A percentile compares a stretch with the other conserved stretches of the same genome.
phyloP scores from a whole-genome alignment of 2,113 vertebrate species.

The Hepsetus odoe region DNA sequence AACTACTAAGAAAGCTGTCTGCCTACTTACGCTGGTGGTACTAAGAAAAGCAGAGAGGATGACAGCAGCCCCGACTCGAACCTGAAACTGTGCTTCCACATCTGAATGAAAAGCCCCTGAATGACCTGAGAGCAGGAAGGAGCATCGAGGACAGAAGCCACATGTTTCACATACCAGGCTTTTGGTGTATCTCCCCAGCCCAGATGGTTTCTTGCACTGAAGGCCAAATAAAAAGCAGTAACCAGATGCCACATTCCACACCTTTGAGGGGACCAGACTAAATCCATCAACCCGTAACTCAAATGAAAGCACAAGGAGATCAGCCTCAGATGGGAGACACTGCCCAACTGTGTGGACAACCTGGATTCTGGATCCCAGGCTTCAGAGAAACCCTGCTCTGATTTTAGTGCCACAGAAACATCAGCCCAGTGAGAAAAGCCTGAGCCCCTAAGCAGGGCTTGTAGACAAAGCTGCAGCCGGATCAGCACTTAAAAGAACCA shows the following conservation, averaged over 20 bases:
- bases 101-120: not conserved
- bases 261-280: not conserved
- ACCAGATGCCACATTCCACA: conserved; percentile 10
- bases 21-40: too few relatives aligned
- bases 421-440: too few relatives aligned
- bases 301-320: not conserved
- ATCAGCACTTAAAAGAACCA: not conserved
- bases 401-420: too few relatives aligned
- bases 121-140: not conserved
- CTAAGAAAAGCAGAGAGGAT: too few relatives aligned
- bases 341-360: too few relatives aligned
- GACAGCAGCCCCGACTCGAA: too few relatives aligned
- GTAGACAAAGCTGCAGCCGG: conserved; percentile 30
- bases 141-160: not conserved
- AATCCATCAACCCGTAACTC: not conserved
- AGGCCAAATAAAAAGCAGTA: not conserved
- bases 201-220: not conserved
- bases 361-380: too few relatives aligned
- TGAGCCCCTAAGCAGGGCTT: not conserved
- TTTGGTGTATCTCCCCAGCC: not conserved
- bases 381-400: too few relatives aligned
- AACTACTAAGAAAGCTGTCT: too few relatives aligned
- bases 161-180: not conserved
- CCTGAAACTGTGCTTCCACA: not conserved
- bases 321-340: too few relatives aligned